These are phyloP conservation scores for Thermophis baileyi DNA, from an alignment of 2,113 vertebrate species.

Conservation along the genomic window DNA sequence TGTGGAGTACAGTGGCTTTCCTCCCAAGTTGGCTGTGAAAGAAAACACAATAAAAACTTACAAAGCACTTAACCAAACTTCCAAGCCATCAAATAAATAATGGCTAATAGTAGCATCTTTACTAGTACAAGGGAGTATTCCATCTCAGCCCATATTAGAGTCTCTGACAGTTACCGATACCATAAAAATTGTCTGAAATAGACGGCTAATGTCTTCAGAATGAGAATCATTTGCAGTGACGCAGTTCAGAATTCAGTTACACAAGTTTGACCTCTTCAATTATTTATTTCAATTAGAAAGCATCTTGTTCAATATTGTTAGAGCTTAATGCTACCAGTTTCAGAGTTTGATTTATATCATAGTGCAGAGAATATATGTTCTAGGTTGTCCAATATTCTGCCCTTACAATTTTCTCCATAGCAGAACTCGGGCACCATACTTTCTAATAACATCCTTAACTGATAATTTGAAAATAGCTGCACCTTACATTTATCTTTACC, in stretches of 20 bases:
- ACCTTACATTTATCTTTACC: background rate
- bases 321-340: background rate
- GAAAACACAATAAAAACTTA: background rate
- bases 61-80: background rate
- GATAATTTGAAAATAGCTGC: background rate
- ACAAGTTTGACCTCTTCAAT: background rate
- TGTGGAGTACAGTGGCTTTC: background rate
- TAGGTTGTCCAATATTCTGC: background rate
- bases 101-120: background rate
- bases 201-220: background rate
- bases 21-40: background rate
- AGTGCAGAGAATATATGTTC: background rate
- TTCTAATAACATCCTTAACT: background rate
- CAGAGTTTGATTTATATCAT: background rate
- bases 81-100: background rate
- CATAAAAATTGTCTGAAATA: background rate
- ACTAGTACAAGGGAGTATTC: background rate
- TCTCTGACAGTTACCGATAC: background rate
- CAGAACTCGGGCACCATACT: background rate
- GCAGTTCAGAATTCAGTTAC: background rate
- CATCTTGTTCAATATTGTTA: background rate
- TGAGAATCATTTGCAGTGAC: background rate
- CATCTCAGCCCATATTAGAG: background rate
- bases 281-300: slow-evolving; percentile 1
- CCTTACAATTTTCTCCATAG: background rate